A percentile compares a stretch with the other conserved stretches of the same genome.
These are phyloP conservation scores for Drosophila baimaii DNA, from an alignment of 1,140 invertebrate species.

Conservation along the genomic window DNA sequence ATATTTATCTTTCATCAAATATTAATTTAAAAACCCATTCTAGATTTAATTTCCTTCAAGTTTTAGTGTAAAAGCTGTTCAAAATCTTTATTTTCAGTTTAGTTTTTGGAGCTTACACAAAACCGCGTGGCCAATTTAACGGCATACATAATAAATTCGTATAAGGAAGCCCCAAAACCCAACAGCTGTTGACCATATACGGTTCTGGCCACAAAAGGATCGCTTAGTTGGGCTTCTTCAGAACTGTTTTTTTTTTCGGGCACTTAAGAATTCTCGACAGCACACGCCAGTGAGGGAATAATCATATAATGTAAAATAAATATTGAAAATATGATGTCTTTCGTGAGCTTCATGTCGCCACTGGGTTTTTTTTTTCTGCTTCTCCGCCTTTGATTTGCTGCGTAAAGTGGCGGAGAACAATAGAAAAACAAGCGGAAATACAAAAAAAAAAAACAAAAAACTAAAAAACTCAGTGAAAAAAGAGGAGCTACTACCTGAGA, in stretches of 20 bases:
- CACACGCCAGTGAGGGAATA: constrained; percentile 51
- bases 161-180: constrained; percentile 44
- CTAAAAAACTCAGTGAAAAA: constrained; percentile 55
- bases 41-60: no score
- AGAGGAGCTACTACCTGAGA: constrained; percentile 28
- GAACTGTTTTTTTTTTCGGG: constrained; percentile 49
- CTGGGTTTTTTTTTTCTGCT: constrained; percentile 31
- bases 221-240: constrained; percentile 28
- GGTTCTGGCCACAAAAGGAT: constrained; percentile 71
- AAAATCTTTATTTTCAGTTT: not conserved
- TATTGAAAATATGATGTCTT: constrained; percentile 47
- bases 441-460: constrained; percentile 52
- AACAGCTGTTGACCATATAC: constrained; percentile 74
- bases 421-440: constrained; percentile 72
- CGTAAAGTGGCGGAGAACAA: constrained; percentile 74
- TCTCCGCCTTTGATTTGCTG: constrained; percentile 70
- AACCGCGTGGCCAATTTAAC: constrained; percentile 49
- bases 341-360: constrained; percentile 26
- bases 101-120: not conserved
- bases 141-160: constrained; percentile 49
- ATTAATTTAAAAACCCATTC: no score
- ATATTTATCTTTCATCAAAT: not conserved
- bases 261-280: constrained; percentile 67
- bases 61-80: no score
- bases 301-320: constrained; percentile 52